Evolutionary conservation across 2,888 invertebrate species (phyloP), one percentile per base, ranked within the genome.

Genomic region (Hypolimnas misippus): DNA sequence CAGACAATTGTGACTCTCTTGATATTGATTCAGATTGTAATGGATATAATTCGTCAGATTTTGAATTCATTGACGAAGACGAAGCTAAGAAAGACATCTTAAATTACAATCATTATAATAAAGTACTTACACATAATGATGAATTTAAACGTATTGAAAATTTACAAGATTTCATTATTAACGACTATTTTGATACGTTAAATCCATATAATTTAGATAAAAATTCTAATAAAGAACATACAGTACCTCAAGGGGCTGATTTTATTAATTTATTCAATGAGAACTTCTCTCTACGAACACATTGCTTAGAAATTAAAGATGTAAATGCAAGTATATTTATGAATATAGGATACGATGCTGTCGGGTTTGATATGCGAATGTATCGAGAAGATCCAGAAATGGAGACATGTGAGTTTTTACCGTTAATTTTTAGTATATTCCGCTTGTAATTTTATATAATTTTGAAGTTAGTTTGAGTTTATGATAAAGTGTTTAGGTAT

Each of bases 1-100:
- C 5, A 25, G 25, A 14, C 1, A 6, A 25, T 25, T 4, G 0
- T 14, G 25, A 29, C n/a, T n/a, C n/a, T 16, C 7, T 14, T 12
- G 19, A n/a, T n/a, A 4, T n/a, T 1, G 49, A 29, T 49, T 49
- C 49, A 14, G 49, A 29, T 12, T 25, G 72, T 14, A 68, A 69
- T 14, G 83, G 81, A 1, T 88, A 87, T 53, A 71, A 83, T 64
- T 88, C 89, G 0, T 84, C 87, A 4, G 87, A 89, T 76, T 90
- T 89, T 57, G 89, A 89, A 73, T 86, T 88, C 57, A 89, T 89
- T 44, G 76, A 77, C 1, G 89, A 89, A 76, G 68, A 70, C 1
- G 87, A 88, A 67, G 86, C 89, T 3, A 73, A 73, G 54, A 65
- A 66, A 17, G 69, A 73, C 3, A 77, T 76, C 70, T 79, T 1